Percentiles rank a stretch among this genome's conserved stretches.
Evolutionary conservation across 2,797 vertebrate species (phyloP).

Genomic region (Chrysocyon brachyurus): DNA sequence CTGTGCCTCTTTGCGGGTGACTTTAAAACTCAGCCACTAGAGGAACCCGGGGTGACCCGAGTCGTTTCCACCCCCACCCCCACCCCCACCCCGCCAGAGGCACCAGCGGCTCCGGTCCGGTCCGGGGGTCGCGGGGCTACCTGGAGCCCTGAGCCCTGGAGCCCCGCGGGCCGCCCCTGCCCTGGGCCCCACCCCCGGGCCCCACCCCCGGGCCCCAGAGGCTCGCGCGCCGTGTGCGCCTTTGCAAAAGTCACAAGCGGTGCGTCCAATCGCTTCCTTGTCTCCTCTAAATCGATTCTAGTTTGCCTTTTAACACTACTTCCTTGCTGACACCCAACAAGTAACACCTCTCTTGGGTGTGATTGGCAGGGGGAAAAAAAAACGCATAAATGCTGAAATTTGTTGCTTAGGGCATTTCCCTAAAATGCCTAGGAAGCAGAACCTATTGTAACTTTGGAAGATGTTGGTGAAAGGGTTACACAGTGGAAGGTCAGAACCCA

Average conservation of each 20-base stretch:
- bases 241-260: not conserved
- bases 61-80: no score
- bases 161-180: no score
- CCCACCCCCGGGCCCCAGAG: no score
- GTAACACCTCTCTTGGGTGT: not conserved
- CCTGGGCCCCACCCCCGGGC: no score
- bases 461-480: not conserved
- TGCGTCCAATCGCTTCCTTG: not conserved
- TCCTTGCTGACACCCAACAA: not conserved
- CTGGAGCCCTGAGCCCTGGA: no score
- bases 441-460: not conserved
- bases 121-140: no score
- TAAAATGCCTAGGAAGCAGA: not conserved
- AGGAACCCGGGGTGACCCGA: no score
- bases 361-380: not conserved
- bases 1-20: no score
- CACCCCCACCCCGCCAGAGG: no score
- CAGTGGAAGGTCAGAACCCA: not conserved
- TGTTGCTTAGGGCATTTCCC: slow-evolving; percentile 6
- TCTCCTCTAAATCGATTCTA: not conserved
- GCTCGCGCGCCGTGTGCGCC: not conserved
- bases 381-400: not conserved
- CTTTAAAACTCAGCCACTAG: no score
- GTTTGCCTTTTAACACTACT: not conserved
- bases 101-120: no score